phyloP scores from a whole-genome alignment of 1,140 invertebrate genomes.

The Habropoda laboriosa region DNA sequence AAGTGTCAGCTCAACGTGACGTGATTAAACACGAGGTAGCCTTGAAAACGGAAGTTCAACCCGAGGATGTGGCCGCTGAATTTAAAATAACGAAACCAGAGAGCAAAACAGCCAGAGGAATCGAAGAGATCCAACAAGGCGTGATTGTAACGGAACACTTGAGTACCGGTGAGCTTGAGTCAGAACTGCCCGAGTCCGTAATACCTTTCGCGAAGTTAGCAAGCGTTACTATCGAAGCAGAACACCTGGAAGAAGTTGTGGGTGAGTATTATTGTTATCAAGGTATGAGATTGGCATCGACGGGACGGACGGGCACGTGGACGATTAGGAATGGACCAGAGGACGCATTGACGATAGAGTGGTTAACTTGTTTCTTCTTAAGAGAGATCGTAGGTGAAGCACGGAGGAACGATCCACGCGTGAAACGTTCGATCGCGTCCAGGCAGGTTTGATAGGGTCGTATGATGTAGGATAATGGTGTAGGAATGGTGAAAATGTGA shows the following conservation, averaged over 20 bases:
- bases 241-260: constrained; percentile 78
- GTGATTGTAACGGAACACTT: constrained; percentile 82
- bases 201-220: constrained; percentile 72
- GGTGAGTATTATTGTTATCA: constrained; percentile 81
- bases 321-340: constrained; percentile 19
- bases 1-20: constrained; percentile 73
- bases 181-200: constrained; percentile 77
- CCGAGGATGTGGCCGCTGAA: constrained; percentile 70
- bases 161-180: constrained; percentile 80
- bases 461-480: neutral
- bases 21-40: constrained; percentile 77
- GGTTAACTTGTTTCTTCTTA: neutral
- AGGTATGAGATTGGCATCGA: constrained; percentile 48
- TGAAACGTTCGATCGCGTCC: neutral
- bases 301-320: constrained; percentile 12
- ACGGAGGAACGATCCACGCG: neutral
- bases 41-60: constrained; percentile 76
- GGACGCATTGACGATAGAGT: constrained; percentile 11
- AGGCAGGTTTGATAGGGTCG: constrained; percentile 8
- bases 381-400: neutral
- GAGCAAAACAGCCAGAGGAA: constrained; percentile 71
- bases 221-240: constrained; percentile 69
- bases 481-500: neutral
- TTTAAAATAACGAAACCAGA: constrained; percentile 72
- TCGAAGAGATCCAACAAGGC: constrained; percentile 79